Conservation (phyloP, 2,113 vertebrate species). For the human (Homo sapiens) region GRCh38 chr14:73285001-73285500, state of each 20-base stretch:
- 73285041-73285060: too few relatives aligned
- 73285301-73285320: not conserved
- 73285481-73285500: conserved; percentile 25
- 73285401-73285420: not conserved
- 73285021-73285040: too few relatives aligned
- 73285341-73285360: not conserved
- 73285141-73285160: not conserved
- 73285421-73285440: not conserved
- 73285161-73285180: not conserved
- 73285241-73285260: not conserved
- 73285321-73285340: not conserved
- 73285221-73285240: not conserved
- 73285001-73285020: too few relatives aligned
- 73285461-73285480: not conserved
- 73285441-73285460: conserved; percentile 8
- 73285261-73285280: not conserved
- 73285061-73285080: too few relatives aligned
- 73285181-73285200: conserved; percentile 38
- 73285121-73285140: too few relatives aligned
- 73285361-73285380: conserved; percentile 13
- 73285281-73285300: not conserved
- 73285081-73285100: too few relatives aligned
- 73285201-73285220: not conserved
- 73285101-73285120: too few relatives aligned
- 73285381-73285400: not conserved